Evolutionary conservation across 2,888 invertebrate species (phyloP).

Genomic region (Nycteola revayana): DNA sequence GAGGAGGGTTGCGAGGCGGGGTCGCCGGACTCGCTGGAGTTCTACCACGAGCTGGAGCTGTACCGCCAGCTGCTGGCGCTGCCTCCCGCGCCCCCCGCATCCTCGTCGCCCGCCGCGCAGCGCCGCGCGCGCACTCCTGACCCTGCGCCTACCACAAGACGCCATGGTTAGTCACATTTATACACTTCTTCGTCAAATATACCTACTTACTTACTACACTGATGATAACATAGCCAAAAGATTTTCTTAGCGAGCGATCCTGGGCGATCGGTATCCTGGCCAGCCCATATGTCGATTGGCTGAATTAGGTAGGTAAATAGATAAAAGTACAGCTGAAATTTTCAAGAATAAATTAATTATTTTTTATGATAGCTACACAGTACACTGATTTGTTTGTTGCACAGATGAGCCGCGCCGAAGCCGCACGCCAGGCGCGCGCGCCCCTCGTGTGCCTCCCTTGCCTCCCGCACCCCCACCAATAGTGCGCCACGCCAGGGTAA

Average conservation of each 20-base stretch:
- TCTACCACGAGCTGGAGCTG: slow-evolving; percentile 73
- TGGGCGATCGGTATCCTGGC: too few relatives aligned
- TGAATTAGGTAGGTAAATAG: too few relatives aligned
- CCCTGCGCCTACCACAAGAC: slow-evolving; percentile 21
- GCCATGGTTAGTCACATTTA: slow-evolving; percentile 20
- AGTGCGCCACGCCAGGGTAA: slow-evolving; percentile 24
- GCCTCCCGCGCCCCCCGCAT: slow-evolving; percentile 28
- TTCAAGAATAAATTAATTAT: too few relatives aligned
- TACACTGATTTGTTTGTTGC: slow-evolving; percentile 1
- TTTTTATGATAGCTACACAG: too few relatives aligned
- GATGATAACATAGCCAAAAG: too few relatives aligned
- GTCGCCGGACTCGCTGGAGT: slow-evolving; percentile 58
- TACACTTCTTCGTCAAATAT: too few relatives aligned
- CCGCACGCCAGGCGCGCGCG: slow-evolving; percentile 32
- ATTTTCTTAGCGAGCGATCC: too few relatives aligned
- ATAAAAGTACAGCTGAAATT: too few relatives aligned
- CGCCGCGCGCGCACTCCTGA: slow-evolving; percentile 35
- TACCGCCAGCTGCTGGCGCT: slow-evolving; percentile 68
- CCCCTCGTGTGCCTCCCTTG: background rate
- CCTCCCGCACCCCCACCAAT: slow-evolving; percentile 3
- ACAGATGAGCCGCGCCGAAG: slow-evolving; percentile 41
- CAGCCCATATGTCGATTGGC: too few relatives aligned
- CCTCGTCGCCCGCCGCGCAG: slow-evolving; percentile 1
- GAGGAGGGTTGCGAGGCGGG: slow-evolving; percentile 24
- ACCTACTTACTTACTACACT: too few relatives aligned